Evolutionary conservation across 2,113 vertebrate genomes (phyloP).

Genomic region (Recurvirostra avosetta): DNA sequence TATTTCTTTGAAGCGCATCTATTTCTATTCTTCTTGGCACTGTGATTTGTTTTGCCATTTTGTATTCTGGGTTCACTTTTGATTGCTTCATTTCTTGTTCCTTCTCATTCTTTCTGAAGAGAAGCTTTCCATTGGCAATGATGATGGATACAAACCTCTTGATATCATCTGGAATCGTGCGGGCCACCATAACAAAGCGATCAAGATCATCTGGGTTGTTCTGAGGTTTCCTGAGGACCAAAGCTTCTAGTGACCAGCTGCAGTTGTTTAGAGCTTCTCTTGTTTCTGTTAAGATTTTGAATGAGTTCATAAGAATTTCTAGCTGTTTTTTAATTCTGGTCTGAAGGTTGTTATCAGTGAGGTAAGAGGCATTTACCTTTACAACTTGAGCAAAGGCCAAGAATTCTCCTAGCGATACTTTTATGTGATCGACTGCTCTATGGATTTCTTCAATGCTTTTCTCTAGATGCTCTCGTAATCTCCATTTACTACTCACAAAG

Average conservation of each 20-base stretch:
- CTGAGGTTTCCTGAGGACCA: constrained; percentile 77
- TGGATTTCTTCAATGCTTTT: constrained; percentile 81
- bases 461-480: constrained; percentile 80
- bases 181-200: constrained; percentile 88
- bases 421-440: constrained; percentile 73
- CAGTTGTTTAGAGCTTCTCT: constrained; percentile 74
- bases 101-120: constrained; percentile 76
- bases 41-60: background rate
- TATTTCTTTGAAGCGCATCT: background rate
- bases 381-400: constrained; percentile 80
- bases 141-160: constrained; percentile 90
- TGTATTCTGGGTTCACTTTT: background rate
- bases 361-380: constrained; percentile 68
- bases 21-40: constrained; percentile 11
- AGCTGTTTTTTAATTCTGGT: constrained; percentile 84
- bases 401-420: constrained; percentile 77
- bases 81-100: constrained; percentile 52
- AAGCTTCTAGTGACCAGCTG: constrained; percentile 78
- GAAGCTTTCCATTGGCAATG: constrained; percentile 89
- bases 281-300: constrained; percentile 81
- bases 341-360: constrained; percentile 83
- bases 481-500: constrained; percentile 91
- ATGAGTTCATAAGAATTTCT: constrained; percentile 80
- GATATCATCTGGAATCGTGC: constrained; percentile 89
- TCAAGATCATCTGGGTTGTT: constrained; percentile 85